Base-by-base conservation (phyloP, 2,113 vertebrate species). In the Microcebus lehilahytsara region DNA sequence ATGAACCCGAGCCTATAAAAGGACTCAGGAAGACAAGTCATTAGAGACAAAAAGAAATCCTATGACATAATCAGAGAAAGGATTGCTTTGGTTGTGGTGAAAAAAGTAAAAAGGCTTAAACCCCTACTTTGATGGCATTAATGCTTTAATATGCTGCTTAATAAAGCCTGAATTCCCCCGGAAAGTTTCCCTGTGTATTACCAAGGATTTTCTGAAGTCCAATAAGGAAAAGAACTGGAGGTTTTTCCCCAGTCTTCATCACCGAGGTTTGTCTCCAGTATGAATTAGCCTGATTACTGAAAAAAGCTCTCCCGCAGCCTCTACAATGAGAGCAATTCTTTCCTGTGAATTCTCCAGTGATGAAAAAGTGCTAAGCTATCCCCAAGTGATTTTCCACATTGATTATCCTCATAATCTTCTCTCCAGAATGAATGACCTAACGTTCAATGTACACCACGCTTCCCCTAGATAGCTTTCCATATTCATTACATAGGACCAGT, bases 241-340 rank as follows among this genome's bases (percentile, higher is more conserved):
- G 79, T 37, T 71, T 58, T 89, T 40, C 91, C 74, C 32, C 51
- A 2, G 16, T 46, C 62, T 30, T 58, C n/a, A 25, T 58, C 92
- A 56, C 83, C 62, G 83, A 56, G 90, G 42, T 58, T 78, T 94
- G 94, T 93, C 97, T 96, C 66, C 13, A 30, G 81, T 6, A 56
- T 67, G 87, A 89, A 95, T 85, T n/a, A 51, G 94, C 69, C 34
- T 96, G 95, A 92, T 97, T 93, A 80, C 75, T 30, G 84, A n/a
- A 58, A 12, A 88, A 49, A 20, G 6, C 62, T 34, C 89, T 46
- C 79, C 83, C 46, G 37, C 67, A 19, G 0, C 67, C 62, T 87
- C 23, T 3, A 27, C 53, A 56, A 56, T 4, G 60, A 53, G 1
- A 19, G 62, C 32, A 12, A 67, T 30, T 53, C 80, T 91, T 91